These are phyloP conservation scores for Trypoxylon attenuatum DNA, from an alignment of 2,888 invertebrate genomes.

Conservation along the genomic window DNA sequence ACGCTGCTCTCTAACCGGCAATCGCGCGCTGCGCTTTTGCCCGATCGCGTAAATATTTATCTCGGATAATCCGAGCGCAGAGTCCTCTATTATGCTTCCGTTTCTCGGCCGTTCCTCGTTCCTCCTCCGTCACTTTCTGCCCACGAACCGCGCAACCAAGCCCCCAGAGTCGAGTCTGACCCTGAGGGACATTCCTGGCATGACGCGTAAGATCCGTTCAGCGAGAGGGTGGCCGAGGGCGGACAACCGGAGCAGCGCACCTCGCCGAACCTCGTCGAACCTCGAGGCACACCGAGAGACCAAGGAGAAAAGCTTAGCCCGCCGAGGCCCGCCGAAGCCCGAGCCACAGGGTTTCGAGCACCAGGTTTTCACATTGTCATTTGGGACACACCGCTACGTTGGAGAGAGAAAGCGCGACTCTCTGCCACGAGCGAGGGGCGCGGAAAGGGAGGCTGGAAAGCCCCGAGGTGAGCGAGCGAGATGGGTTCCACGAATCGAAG, in stretches of 20 bases:
- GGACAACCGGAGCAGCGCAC: background rate
- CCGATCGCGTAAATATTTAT: slow-evolving; percentile 51
- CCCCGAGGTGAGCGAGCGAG: background rate
- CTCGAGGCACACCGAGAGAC: slow-evolving; percentile 16
- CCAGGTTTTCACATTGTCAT: slow-evolving; percentile 65
- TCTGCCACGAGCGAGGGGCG: background rate
- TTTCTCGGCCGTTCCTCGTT: background rate
- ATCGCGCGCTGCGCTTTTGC: slow-evolving; percentile 14
- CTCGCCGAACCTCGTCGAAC: slow-evolving; percentile 14
- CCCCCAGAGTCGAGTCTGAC: slow-evolving; percentile 42
- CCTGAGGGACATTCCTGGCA: slow-evolving; percentile 60
- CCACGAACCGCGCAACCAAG: background rate
- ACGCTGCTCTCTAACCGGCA: slow-evolving; percentile 40
- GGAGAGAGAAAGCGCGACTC: background rate
- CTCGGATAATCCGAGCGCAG: slow-evolving; percentile 46
- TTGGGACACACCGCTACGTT: slow-evolving; percentile 47
- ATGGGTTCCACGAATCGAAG: background rate
- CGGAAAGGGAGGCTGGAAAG: background rate
- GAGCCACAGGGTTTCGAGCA: slow-evolving; percentile 56
- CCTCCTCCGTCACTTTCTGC: slow-evolving; percentile 1
- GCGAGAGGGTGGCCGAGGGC: slow-evolving; percentile 21
- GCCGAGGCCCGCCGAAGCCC: no score
- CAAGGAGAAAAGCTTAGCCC: slow-evolving; percentile 46
- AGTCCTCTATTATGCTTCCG: slow-evolving; percentile 21
- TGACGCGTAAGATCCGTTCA: slow-evolving; percentile 46